These are phyloP conservation scores for Anhinga anhinga DNA, from an alignment of 2,113 vertebrate species.

Conservation along the genomic window DNA sequence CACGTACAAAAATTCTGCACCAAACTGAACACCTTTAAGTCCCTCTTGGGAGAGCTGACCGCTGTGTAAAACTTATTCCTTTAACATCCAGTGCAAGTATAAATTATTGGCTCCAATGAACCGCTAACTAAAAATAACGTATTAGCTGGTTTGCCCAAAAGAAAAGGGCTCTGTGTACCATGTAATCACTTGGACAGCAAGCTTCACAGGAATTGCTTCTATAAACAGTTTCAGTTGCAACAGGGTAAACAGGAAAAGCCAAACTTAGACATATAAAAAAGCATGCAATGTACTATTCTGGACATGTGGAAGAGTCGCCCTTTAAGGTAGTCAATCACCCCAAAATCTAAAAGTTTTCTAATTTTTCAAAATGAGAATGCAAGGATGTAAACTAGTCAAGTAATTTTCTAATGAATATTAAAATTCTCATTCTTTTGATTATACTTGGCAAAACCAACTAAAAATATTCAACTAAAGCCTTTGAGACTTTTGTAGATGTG, in stretches of 20 bases:
- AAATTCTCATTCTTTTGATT: neutral
- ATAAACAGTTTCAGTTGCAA: conserved; percentile 60
- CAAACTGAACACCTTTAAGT: neutral
- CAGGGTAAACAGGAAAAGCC: conserved; percentile 61
- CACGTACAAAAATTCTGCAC: neutral
- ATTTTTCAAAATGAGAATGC: neutral
- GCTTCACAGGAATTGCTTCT: conserved; percentile 27
- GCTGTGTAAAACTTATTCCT: neutral
- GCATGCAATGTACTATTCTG: neutral
- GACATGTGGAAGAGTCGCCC: neutral
- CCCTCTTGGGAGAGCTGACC: neutral
- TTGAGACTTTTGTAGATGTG: neutral
- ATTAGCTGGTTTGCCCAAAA: conserved; percentile 40
- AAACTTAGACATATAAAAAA: conserved; percentile 49
- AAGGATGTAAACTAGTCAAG: neutral
- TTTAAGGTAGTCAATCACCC: neutral
- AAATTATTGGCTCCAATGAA: conserved; percentile 3
- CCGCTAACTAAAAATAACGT: conserved; percentile 38
- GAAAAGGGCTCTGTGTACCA: conserved; percentile 49
- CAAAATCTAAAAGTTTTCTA: neutral
- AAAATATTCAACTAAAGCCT: neutral
- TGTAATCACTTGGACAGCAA: conserved; percentile 17
- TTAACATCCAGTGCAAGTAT: neutral
- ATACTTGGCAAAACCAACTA: neutral
- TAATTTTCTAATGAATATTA: neutral